Conservation (phyloP, 2,797 vertebrate genomes). For the Ceryle rudis region DNA sequence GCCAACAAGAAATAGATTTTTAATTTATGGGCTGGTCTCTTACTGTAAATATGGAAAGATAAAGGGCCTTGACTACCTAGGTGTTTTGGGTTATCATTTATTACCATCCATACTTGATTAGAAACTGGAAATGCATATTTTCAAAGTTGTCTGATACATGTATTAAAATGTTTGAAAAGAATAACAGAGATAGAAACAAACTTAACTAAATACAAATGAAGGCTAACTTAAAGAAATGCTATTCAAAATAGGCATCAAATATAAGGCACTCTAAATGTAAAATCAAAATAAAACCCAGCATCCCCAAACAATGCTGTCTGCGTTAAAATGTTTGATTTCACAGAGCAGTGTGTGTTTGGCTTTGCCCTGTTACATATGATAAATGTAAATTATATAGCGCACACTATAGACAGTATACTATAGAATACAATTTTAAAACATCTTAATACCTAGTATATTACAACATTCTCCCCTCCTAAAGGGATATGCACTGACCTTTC, state of each 20-base stretch:
- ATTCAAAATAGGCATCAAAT: constrained; percentile 96
- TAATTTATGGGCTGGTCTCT: constrained; percentile 39
- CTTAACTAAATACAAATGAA: constrained; percentile 75
- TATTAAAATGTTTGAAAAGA: constrained; percentile 76
- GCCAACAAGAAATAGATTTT: constrained; percentile 23
- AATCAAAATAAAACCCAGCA: constrained; percentile 85
- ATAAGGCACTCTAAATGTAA: constrained; percentile 99
- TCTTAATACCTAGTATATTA: constrained; percentile 83
- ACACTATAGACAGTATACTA: constrained; percentile 82
- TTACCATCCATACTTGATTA: constrained; percentile 75
- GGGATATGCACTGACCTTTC: constrained; percentile 85
- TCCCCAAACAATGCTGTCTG: constrained; percentile 76
- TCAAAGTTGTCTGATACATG: constrained; percentile 77
- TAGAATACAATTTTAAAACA: constrained; percentile 82
- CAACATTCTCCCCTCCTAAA: constrained; percentile 82
- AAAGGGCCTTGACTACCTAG: constrained; percentile 77
- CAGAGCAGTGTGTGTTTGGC: constrained; percentile 82
- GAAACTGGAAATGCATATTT: constrained; percentile 80
- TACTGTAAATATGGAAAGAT: constrained; percentile 55
- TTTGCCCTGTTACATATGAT: constrained; percentile 83
- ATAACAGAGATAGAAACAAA: constrained; percentile 72
- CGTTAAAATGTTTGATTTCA: constrained; percentile 76
- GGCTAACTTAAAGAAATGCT: constrained; percentile 79
- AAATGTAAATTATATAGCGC: constrained; percentile 82
- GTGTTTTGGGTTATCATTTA: constrained; percentile 75